These are phyloP conservation scores for Clivina fossor DNA, from an alignment of 2,888 invertebrate species.

Conservation along the genomic window DNA sequence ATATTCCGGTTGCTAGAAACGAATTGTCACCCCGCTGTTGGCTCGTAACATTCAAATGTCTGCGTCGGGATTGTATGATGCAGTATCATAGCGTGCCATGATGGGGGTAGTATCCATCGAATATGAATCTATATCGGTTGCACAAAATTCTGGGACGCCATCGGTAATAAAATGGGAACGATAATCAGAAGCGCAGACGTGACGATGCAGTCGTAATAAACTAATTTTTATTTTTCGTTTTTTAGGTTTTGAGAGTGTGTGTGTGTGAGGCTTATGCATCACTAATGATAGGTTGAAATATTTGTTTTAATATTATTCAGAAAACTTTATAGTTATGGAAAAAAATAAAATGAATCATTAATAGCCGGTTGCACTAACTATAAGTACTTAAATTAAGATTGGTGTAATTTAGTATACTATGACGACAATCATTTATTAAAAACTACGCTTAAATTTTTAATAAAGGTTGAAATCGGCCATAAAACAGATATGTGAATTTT, in stretches of 20 bases:
- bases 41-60: constrained; percentile 45
- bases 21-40: constrained; percentile 36
- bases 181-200: constrained; percentile 47
- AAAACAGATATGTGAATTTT: no score
- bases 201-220: constrained; percentile 49
- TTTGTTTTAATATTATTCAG: not conserved
- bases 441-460: no score
- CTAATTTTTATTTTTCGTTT: no score
- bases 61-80: no score
- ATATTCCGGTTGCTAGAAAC: constrained; percentile 19
- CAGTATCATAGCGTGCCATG: no score
- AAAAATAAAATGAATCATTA: not conserved
- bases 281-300: no score
- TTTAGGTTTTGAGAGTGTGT: no score
- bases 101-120: no score
- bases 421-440: no score
- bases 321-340: not conserved
- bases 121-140: constrained; percentile 45
- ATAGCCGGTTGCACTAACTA: not conserved
- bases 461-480: no score
- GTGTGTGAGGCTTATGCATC: no score
- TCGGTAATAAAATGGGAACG: constrained; percentile 46
- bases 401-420: no score
- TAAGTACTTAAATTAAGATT: not conserved
- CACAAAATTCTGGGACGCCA: constrained; percentile 45